These are phyloP conservation scores for Rapana venosa DNA, from an alignment of 2,888 invertebrate genomes.

Conservation along the genomic window DNA sequence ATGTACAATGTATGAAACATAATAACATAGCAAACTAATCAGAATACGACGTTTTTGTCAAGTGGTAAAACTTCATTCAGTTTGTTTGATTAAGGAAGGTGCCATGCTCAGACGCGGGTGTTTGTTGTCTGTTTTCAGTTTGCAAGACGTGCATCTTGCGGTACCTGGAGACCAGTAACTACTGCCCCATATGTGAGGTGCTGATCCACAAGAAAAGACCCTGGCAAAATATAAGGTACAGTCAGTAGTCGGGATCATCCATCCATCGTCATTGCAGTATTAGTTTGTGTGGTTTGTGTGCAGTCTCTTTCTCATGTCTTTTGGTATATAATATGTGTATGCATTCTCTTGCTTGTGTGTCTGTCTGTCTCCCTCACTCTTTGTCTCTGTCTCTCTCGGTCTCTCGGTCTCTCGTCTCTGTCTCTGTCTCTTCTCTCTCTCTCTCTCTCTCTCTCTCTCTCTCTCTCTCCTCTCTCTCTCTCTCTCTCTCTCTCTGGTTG, in stretches of 20 bases:
- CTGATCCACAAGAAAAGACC: conserved; percentile 95
- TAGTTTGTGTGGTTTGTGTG: background rate
- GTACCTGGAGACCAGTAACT: conserved; percentile 90
- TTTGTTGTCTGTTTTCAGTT: conserved; percentile 81
- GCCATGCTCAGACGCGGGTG: too few species aligned
- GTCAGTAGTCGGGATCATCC: background rate
- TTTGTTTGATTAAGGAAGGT: too few species aligned
- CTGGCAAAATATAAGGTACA: conserved; percentile 87
- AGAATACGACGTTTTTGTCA: too few species aligned
- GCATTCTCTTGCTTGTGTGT: too few species aligned
- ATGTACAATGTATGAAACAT: too few species aligned
- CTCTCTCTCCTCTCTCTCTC: too few species aligned
- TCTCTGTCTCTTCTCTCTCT: background rate
- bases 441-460: background rate
- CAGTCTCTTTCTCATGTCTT: background rate
- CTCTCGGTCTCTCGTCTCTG: too few species aligned
- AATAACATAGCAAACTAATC: too few species aligned
- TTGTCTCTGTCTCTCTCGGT: too few species aligned
- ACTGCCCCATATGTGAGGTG: conserved; percentile 95
- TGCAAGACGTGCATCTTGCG: conserved; percentile 96
- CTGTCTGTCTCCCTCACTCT: too few species aligned
- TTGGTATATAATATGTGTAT: background rate
- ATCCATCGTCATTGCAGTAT: background rate
- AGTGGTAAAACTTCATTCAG: too few species aligned
- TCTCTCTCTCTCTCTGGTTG: too few species aligned